A percentile compares a stretch with the other conserved stretches of the same genome.
phyloP scores from a whole-genome alignment of 1,140 invertebrate species.

The Aporrectodea caliginosa region DNA sequence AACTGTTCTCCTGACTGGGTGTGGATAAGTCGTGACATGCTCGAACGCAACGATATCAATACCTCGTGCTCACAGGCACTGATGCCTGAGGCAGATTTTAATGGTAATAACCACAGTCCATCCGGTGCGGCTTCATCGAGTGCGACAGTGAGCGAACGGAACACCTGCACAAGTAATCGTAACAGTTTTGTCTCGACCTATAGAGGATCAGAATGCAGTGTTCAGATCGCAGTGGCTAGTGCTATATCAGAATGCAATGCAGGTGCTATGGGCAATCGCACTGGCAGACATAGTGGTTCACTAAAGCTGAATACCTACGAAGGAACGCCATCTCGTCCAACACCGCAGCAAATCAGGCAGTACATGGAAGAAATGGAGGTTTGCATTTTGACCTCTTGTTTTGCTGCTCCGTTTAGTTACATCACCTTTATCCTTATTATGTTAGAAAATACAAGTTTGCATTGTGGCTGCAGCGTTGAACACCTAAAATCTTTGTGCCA shows the following conservation, averaged over 20 bases:
- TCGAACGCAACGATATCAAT: constrained; percentile 64
- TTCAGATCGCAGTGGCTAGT: neutral
- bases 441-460: too few relatives aligned
- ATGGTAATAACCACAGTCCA: constrained; percentile 35
- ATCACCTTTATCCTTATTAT: too few relatives aligned
- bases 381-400: too few relatives aligned
- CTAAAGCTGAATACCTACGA: neutral
- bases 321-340: neutral
- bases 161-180: neutral
- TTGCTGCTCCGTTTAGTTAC: too few relatives aligned
- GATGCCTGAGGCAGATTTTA: constrained; percentile 55
- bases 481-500: too few relatives aligned
- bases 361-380: neutral
- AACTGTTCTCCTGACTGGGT: constrained; percentile 96
- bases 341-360: neutral
- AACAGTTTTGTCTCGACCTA: neutral
- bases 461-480: too few relatives aligned
- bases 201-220: neutral
- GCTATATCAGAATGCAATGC: neutral
- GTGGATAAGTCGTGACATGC: constrained; percentile 86
- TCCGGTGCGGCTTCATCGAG: neutral
- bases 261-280: neutral
- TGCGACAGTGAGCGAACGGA: neutral
- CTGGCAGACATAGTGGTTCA: neutral
- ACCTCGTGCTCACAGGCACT: constrained; percentile 47